A percentile compares a stretch with the other conserved stretches of the same genome.
These are phyloP conservation scores for Crax fasciolata DNA, from an alignment of 2,797 vertebrate genomes.

Conservation along the genomic window DNA sequence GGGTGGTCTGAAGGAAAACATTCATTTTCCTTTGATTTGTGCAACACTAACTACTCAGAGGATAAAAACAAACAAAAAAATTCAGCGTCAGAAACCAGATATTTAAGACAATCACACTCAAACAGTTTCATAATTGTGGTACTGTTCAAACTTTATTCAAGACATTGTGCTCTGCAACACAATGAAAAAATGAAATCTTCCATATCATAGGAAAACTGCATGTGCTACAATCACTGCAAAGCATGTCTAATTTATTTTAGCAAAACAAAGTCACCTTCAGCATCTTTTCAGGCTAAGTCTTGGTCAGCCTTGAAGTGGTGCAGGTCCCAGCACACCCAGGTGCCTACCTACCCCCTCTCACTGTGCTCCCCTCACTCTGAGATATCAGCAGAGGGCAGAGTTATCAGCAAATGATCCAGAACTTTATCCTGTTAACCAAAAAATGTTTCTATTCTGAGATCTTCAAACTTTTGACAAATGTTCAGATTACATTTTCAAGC, in stretches of 20 bases:
- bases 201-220: neutral
- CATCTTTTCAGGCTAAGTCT: neutral
- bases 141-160: neutral
- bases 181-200: neutral
- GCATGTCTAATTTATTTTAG: neutral
- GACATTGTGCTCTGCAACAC: neutral
- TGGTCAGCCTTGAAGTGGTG: fast-evolving
- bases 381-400: neutral
- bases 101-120: neutral
- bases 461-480: neutral
- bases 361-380: neutral
- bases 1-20: neutral
- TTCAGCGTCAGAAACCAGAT: neutral
- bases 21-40: neutral
- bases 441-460: neutral
- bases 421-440: neutral
- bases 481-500: neutral
- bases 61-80: neutral
- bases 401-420: neutral
- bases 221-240: neutral
- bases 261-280: neutral
- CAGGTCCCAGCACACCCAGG: fast-evolving
- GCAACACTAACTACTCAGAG: neutral
- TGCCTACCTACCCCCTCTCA: fast-evolving
- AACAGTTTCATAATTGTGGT: neutral